Evolutionary conservation across 2,888 invertebrate species (phyloP).

Genomic region (Chydorus sphaericus): DNA sequence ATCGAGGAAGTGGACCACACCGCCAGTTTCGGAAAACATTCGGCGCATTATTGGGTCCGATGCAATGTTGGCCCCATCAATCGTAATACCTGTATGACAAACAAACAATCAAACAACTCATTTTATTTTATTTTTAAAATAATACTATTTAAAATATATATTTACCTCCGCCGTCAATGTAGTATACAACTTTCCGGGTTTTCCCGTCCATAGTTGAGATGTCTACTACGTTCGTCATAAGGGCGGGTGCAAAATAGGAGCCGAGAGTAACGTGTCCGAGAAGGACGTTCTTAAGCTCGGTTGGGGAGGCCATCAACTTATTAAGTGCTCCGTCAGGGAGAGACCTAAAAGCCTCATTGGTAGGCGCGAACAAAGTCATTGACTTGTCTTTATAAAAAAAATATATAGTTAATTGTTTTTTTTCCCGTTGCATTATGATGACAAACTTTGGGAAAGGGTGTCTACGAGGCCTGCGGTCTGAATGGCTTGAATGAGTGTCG

Average conservation of each 20-base stretch:
- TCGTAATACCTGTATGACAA: too few species aligned
- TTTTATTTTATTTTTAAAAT: too few species aligned
- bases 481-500: neutral
- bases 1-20: too few species aligned
- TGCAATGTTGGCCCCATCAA: too few species aligned
- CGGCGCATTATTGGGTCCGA: too few species aligned
- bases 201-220: too few species aligned
- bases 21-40: too few species aligned
- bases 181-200: too few species aligned
- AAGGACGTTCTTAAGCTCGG: neutral
- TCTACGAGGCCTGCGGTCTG: neutral
- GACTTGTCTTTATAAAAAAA: constrained; percentile 24
- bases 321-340: constrained; percentile 18
- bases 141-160: too few species aligned
- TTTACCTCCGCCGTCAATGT: too few species aligned
- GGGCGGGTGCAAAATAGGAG: neutral
- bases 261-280: neutral
- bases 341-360: constrained; percentile 34
- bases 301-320: neutral
- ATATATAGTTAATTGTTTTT: neutral
- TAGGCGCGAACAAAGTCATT: constrained; percentile 35
- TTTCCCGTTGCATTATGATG: too few species aligned
- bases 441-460: neutral
- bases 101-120: too few species aligned
- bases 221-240: neutral